Base-by-base conservation (phyloP, 2,888 invertebrate species). In the Matsumyia berberina region DNA sequence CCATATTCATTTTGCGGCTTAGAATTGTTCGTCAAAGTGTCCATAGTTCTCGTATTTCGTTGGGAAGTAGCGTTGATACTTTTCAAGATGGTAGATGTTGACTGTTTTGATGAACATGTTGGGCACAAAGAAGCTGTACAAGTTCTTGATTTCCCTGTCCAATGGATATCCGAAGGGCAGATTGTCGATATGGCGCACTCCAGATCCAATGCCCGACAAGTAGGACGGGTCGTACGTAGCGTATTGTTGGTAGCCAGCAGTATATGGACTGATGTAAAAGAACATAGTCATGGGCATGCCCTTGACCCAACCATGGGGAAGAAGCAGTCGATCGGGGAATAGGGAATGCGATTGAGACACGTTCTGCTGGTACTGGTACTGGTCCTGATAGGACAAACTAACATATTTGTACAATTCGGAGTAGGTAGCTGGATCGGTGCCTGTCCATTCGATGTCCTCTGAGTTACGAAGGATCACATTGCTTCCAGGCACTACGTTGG, bases 91-190 rank as follows among this genome's bases (percentile, higher is more conserved):
- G 92, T 93, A 95, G 88, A 96, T 93, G 86, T 92, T 92, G 5
- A 94, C 93, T 87, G 95, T 94, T 87, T 94, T 93, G 90, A 94
- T 94, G 90, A 92, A 93, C 92, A 94, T 94, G 92, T 96, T 96
- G 44, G 95, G 93, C 15, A 94, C 94, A 87, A 93, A 93, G 93
- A 94, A 95, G 82, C 92, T 92, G 58, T 91, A 91, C 0, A 69
- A 24, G 53, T 94, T 92, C 51, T 94, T 92, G 88, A 95, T 93
- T 19, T 92, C 92, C 87, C 95, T 94, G 89, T 96, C 96, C 89
- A 96, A 93, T 82, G 96, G 96, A 93, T 94, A 96, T 67, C 95
- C 95, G 88, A 94, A 92, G 53, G 95, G 93, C 90, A 93, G 93
- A 86, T 92, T 93, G 90, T 96, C 95, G 55, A 94, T 91, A 69